These are phyloP conservation scores for Tachypleus tridentatus DNA, from an alignment of 1,140 invertebrate genomes.

Conservation along the genomic window DNA sequence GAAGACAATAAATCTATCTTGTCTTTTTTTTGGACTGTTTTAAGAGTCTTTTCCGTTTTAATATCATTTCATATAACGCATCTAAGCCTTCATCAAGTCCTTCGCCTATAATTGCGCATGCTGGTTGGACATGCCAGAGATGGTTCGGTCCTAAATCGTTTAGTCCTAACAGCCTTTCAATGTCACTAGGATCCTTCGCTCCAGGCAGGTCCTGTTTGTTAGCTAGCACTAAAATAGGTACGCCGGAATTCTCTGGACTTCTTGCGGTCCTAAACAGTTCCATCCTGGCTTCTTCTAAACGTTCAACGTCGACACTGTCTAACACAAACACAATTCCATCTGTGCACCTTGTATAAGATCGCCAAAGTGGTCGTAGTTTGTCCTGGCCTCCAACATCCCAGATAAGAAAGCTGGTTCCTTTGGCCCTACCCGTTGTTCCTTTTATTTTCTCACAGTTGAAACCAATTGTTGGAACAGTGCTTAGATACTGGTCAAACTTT, in stretches of 20 bases:
- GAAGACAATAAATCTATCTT: too few species aligned
- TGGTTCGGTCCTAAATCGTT: conserved; percentile 56
- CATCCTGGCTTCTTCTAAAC: conserved; percentile 90
- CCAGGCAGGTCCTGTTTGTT: conserved; percentile 90
- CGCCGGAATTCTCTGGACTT: conserved; percentile 72
- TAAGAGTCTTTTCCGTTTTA: conserved; percentile 77
- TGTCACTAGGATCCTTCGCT: conserved; percentile 68
- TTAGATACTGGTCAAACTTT: conserved; percentile 94
- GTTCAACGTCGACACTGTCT: conserved; percentile 74
- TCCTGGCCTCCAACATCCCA: conserved; percentile 91
- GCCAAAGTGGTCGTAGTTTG: conserved; percentile 82
- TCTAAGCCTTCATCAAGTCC: conserved; percentile 89
- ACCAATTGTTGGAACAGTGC: conserved; percentile 93
- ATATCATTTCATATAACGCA: conserved; percentile 83
- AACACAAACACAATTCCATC: conserved; percentile 89
- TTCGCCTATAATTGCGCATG: conserved; percentile 92
- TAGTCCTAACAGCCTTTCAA: conserved; percentile 74
- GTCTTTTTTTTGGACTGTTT: conserved; percentile 45
- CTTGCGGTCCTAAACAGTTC: conserved; percentile 77
- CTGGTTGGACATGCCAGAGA: conserved; percentile 77
- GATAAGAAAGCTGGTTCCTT: conserved; percentile 53
- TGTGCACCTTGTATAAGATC: conserved; percentile 78
- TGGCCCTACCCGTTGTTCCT: conserved; percentile 41
- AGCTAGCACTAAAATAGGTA: conserved; percentile 77
- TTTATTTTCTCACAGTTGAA: conserved; percentile 96